These are phyloP conservation scores for Prunella fulvescens DNA, from an alignment of 2,113 vertebrate genomes.

Conservation along the genomic window DNA sequence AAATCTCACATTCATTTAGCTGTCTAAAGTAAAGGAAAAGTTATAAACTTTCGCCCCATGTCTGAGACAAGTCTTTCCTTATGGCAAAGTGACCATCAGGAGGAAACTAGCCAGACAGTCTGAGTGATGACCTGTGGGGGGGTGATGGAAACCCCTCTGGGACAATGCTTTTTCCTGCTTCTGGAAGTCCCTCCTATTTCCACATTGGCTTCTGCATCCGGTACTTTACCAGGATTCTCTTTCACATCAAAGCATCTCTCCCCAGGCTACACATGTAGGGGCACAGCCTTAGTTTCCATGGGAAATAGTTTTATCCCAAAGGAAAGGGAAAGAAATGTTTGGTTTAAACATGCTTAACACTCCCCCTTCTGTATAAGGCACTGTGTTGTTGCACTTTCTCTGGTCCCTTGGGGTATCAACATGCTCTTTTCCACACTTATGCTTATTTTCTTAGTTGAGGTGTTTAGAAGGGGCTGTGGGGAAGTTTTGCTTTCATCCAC, in stretches of 20 bases:
- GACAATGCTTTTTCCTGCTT: slow-evolving; percentile 79
- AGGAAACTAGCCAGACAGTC: slow-evolving; percentile 78
- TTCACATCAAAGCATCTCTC: slow-evolving; percentile 77
- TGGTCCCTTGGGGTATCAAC: slow-evolving; percentile 16
- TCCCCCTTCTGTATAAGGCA: slow-evolving; percentile 38
- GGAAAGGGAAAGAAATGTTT: slow-evolving; percentile 70
- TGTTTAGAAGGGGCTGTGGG: slow-evolving; percentile 12
- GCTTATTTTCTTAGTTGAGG: slow-evolving; percentile 42
- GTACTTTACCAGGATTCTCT: slow-evolving; percentile 63
- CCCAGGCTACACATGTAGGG: slow-evolving; percentile 63
- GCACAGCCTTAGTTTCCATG: slow-evolving; percentile 72
- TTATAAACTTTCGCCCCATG: slow-evolving; percentile 43
- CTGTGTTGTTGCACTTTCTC: slow-evolving; percentile 45
- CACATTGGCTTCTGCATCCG: slow-evolving; percentile 73
- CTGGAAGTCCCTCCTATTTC: slow-evolving; percentile 75
- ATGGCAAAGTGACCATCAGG: slow-evolving; percentile 37
- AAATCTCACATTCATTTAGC: slow-evolving; percentile 44
- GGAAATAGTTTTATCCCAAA: slow-evolving; percentile 73
- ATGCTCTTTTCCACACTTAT: slow-evolving; percentile 9
- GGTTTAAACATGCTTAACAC: slow-evolving; percentile 53
- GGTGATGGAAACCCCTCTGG: slow-evolving; percentile 53
- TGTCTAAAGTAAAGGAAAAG: slow-evolving; percentile 25
- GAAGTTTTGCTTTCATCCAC: neutral
- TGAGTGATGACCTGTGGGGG: slow-evolving; percentile 57
- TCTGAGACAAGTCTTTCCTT: slow-evolving; percentile 47